Evolutionary conservation across 1,140 invertebrate species (phyloP).

Genomic region (Fopius arisanus): DNA sequence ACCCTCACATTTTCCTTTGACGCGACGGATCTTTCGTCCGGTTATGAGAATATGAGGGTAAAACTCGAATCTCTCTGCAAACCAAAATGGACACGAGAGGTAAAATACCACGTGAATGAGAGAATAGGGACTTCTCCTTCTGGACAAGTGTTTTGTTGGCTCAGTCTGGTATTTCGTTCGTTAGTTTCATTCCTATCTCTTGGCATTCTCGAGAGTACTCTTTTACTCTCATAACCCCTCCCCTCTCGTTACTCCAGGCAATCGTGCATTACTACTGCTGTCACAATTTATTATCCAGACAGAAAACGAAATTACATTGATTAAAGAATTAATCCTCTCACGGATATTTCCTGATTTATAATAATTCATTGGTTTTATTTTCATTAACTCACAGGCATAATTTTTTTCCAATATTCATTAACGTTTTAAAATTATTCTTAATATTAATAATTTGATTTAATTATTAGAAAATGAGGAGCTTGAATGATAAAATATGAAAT

Average conservation of each 20-base stretch:
- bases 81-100: conserved; percentile 15
- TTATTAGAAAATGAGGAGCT: too few relatives aligned
- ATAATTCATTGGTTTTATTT: too few relatives aligned
- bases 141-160: conserved; percentile 32
- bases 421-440: too few relatives aligned
- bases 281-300: conserved; percentile 3
- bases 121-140: neutral
- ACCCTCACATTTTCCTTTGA: conserved; percentile 43
- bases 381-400: too few relatives aligned
- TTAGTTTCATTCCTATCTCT: conserved; percentile 44
- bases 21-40: conserved; percentile 34
- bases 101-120: conserved; percentile 19
- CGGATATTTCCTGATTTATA: too few relatives aligned
- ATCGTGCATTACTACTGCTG: conserved; percentile 12
- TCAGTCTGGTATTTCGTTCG: conserved; percentile 41
- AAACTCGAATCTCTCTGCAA: neutral
- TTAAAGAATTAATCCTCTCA: too few relatives aligned
- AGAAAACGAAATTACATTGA: neutral
- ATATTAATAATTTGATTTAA: too few relatives aligned
- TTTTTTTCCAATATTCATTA: too few relatives aligned
- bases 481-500: too few relatives aligned
- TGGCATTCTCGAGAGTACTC: conserved; percentile 28
- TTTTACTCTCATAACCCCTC: conserved; percentile 4
- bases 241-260: conserved; percentile 17
- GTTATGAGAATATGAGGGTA: conserved; percentile 37